A percentile compares a stretch with the other conserved stretches of the same genome.
phyloP scores from a whole-genome alignment of 2,888 invertebrate genomes.

The Machimus rusticus region DNA sequence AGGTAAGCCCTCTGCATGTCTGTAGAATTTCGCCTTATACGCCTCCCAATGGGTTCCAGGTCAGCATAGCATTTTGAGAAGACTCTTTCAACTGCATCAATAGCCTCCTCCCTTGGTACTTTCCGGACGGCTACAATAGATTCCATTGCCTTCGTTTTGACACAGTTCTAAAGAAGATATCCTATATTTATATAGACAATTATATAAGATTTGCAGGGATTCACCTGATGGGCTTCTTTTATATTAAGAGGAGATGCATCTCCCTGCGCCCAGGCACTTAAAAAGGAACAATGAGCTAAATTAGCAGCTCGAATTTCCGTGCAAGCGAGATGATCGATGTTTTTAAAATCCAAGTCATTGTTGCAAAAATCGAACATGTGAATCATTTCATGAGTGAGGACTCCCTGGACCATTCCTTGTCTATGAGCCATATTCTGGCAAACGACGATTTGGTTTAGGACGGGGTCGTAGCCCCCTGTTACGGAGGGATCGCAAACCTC shows the following conservation, averaged over 20 bases:
- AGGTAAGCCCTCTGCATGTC: constrained; percentile 79
- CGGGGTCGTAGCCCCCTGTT: constrained; percentile 81
- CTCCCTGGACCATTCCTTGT: constrained; percentile 77
- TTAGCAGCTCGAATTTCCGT: constrained; percentile 96
- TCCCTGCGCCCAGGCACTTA: constrained; percentile 80
- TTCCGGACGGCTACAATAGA: constrained; percentile 85
- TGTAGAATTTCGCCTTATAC: constrained; percentile 75
- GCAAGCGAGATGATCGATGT: constrained; percentile 92
- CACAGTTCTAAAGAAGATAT: constrained; percentile 74
- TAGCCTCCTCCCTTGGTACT: constrained; percentile 75
- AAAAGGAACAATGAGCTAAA: constrained; percentile 88
- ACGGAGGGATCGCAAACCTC: constrained; percentile 86
- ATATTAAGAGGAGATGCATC: constrained; percentile 77
- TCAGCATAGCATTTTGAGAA: constrained; percentile 92
- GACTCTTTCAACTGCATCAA: constrained; percentile 81
- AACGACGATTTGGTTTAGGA: constrained; percentile 72
- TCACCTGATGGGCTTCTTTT: constrained; percentile 79
- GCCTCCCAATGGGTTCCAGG: constrained; percentile 87
- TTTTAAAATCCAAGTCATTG: constrained; percentile 86
- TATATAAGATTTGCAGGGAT: not conserved
- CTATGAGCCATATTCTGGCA: constrained; percentile 84
- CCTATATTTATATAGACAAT: not conserved
- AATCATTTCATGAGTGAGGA: constrained; percentile 90
- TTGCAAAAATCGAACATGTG: constrained; percentile 97
- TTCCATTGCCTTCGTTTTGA: constrained; percentile 84